Evolutionary conservation across 2,113 vertebrate genomes (phyloP).

Genomic region (Xenopus laevis): DNA sequence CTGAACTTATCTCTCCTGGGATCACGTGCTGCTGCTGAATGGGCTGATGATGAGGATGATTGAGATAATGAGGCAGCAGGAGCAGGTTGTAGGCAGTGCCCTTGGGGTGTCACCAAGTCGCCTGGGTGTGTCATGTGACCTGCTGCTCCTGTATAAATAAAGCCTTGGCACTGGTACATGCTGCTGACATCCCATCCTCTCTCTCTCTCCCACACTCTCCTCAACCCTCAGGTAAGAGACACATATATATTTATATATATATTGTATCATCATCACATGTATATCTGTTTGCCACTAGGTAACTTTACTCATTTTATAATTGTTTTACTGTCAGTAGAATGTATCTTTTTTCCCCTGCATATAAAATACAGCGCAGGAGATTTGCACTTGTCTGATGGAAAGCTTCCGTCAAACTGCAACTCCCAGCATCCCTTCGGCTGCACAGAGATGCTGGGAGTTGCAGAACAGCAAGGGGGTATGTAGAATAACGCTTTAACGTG

Average conservation of each 20-base stretch:
- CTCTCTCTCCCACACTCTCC: conserved; percentile 46
- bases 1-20: background rate
- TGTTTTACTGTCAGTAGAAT: background rate
- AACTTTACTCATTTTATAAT: background rate
- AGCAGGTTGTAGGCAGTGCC: conserved; percentile 72
- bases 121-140: conserved; percentile 56
- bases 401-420: no score
- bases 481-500: no score
- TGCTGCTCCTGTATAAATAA: conserved; percentile 66
- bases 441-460: no score
- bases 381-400: no score
- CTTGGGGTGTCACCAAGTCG: conserved; percentile 48
- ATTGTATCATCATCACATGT: conserved; percentile 32
- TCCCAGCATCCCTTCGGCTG: no score
- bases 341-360: accelerated
- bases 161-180: conserved; percentile 48
- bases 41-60: conserved; percentile 55
- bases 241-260: no score
- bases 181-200: conserved; percentile 26
- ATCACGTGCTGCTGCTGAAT: conserved; percentile 45
- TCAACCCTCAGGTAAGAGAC: conserved; percentile 62
- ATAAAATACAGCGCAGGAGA: background rate
- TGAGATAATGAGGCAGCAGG: conserved; percentile 44
- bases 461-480: no score
- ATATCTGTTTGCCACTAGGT: conserved; percentile 8